phyloP scores from a whole-genome alignment of 2,888 invertebrate species.

The Cephalotes varians region DNA sequence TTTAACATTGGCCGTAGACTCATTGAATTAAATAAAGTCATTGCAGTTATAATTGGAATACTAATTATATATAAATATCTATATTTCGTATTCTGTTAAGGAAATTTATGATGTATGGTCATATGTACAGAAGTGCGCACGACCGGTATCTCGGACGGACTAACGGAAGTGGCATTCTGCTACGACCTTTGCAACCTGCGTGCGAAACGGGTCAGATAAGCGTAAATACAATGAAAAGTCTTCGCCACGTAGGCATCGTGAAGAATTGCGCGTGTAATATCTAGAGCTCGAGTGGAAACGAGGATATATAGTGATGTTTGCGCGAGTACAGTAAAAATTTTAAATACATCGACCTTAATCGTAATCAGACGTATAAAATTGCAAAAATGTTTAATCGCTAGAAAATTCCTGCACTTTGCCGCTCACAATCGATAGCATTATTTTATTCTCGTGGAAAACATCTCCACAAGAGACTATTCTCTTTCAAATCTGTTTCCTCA shows the following conservation, averaged over 20 bases:
- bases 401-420: constrained; percentile 23
- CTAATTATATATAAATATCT: constrained; percentile 25
- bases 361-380: constrained; percentile 42
- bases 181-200: constrained; percentile 68
- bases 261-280: constrained; percentile 54
- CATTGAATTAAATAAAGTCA: background rate
- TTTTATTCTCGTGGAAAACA: background rate
- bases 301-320: constrained; percentile 38
- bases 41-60: constrained; percentile 21
- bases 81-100: background rate
- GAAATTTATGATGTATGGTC: background rate
- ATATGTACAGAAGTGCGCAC: background rate
- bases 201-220: constrained; percentile 70
- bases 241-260: constrained; percentile 37
- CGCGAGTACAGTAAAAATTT: constrained; percentile 28
- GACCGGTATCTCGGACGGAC: constrained; percentile 55
- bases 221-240: constrained; percentile 67
- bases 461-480: background rate
- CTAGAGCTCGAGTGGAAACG: constrained; percentile 50
- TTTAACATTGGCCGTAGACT: background rate
- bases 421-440: background rate
- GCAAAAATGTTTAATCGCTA: constrained; percentile 10
- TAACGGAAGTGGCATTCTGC: constrained; percentile 70
- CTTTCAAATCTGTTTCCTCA: background rate
- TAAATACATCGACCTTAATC: constrained; percentile 65